A percentile compares a stretch with the other conserved stretches of the same genome.
phyloP scores from a whole-genome alignment of 1,140 invertebrate genomes.

The Drosophila ogumai region DNA sequence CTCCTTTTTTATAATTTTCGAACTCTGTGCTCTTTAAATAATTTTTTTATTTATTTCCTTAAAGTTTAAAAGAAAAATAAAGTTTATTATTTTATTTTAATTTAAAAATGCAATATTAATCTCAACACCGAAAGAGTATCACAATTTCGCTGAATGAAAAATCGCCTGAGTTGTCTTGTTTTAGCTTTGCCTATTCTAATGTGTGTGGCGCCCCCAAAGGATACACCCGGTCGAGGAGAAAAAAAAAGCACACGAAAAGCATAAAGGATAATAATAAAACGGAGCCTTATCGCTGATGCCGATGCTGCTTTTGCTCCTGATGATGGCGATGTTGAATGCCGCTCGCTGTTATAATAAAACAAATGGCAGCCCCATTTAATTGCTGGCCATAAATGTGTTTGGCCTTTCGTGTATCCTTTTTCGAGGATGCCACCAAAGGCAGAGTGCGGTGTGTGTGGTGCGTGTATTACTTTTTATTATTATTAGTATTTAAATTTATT shows the following conservation, averaged over 20 bases:
- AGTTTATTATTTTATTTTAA: neutral
- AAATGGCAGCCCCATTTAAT: conserved; percentile 82
- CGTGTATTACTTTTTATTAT: conserved; percentile 77
- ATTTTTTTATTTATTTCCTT: neutral
- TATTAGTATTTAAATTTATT: conserved; percentile 84
- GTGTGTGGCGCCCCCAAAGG: conserved; percentile 47
- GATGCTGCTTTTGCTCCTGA: conserved; percentile 58
- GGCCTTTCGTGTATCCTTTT: conserved; percentile 61
- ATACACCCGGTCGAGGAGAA: conserved; percentile 13
- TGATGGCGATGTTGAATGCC: conserved; percentile 69
- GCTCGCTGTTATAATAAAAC: conserved; percentile 79
- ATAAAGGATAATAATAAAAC: conserved; percentile 83
- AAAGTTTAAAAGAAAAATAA: neutral
- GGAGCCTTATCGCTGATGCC: conserved; percentile 76
- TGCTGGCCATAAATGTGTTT: conserved; percentile 82
- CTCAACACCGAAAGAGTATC: conserved; percentile 11
- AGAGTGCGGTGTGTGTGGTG: conserved; percentile 34
- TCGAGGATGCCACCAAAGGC: conserved; percentile 67
- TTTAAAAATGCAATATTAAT: neutral
- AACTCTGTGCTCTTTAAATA: neutral
- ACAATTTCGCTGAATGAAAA: neutral
- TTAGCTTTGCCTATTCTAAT: conserved; percentile 77
- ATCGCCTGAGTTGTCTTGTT: conserved; percentile 25
- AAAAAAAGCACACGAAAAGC: conserved; percentile 56
- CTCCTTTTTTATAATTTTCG: neutral